Percentiles rank a stretch among this genome's conserved stretches.
Evolutionary conservation across 2,113 vertebrate genomes (phyloP).

Genomic region (Chloropsis hardwickii): DNA sequence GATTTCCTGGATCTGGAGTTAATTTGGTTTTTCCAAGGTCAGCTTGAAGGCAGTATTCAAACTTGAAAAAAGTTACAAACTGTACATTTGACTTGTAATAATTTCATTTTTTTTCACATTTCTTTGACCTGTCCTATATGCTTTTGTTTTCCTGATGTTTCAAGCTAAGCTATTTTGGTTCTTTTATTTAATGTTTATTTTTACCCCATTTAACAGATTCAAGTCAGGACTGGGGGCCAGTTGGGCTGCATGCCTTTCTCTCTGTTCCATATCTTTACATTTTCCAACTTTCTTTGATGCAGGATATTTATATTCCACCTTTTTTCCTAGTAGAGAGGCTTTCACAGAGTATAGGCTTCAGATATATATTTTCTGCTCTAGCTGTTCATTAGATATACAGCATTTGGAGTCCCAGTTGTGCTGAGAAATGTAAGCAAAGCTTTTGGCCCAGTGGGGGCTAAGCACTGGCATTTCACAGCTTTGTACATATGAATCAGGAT

Average conservation of each 20-base stretch:
- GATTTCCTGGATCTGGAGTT: background rate
- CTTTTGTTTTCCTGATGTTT: background rate
- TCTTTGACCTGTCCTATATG: background rate
- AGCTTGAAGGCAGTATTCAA: background rate
- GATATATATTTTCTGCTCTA: slow-evolving; percentile 25
- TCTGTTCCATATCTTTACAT: background rate
- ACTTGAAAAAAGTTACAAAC: background rate
- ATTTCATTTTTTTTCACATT: background rate
- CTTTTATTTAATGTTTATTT: background rate
- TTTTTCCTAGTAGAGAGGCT: slow-evolving; percentile 2
- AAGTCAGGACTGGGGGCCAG: background rate
- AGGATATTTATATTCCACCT: slow-evolving; percentile 18
- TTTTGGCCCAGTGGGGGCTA: slow-evolving; percentile 41
- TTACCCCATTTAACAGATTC: background rate
- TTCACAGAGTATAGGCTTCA: background rate
- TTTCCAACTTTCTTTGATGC: background rate
- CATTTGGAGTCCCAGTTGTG: slow-evolving; percentile 22
- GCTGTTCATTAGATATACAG: slow-evolving; percentile 6
- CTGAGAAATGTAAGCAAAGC: slow-evolving; percentile 41
- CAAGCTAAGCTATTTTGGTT: background rate
- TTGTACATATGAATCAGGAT: slow-evolving; percentile 1
- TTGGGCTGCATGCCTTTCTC: background rate
- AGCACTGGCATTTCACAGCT: background rate
- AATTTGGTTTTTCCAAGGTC: background rate
- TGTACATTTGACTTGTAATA: background rate